phyloP scores from a whole-genome alignment of 2,888 invertebrate genomes.

The Athalia rosae region DNA sequence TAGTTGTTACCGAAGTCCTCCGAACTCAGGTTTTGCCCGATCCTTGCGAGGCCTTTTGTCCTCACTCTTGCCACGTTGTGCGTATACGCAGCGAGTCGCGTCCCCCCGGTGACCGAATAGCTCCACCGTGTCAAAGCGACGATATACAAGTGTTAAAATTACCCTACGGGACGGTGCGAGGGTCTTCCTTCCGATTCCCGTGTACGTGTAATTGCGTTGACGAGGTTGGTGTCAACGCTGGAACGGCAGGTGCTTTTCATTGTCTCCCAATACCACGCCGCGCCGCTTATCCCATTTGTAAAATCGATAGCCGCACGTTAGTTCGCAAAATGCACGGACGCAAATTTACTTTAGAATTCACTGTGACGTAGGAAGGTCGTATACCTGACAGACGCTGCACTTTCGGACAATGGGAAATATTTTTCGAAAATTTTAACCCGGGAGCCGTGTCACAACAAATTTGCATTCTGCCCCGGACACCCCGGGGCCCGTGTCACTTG shows the following conservation, averaged over 20 bases:
- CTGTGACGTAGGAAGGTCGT: too few relatives aligned
- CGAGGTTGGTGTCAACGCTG: slow-evolving; percentile 27
- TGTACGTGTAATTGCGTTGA: not conserved
- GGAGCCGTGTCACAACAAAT: slow-evolving; percentile 43
- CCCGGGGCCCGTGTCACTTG: slow-evolving; percentile 34
- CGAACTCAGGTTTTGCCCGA: too few relatives aligned
- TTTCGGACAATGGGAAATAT: not conserved
- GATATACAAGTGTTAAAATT: too few relatives aligned
- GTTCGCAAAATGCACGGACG: not conserved
- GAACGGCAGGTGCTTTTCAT: slow-evolving; percentile 32
- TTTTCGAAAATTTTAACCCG: not conserved
- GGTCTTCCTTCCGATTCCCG: too few relatives aligned
- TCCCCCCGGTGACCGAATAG: not conserved
- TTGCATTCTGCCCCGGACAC: slow-evolving; percentile 29
- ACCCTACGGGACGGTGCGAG: too few relatives aligned
- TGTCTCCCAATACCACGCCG: not conserved
- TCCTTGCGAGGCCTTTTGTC: not conserved
- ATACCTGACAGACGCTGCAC: not conserved
- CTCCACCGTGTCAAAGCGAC: not conserved
- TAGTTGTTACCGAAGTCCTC: too few relatives aligned
- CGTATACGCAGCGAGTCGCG: slow-evolving; percentile 52
- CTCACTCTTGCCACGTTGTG: slow-evolving; percentile 42
- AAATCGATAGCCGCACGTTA: slow-evolving; percentile 21
- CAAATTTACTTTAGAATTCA: not conserved
- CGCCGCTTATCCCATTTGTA: not conserved